Base-by-base conservation (phyloP, 2,113 vertebrate species). In the Ophthalmolycus amberensis region DNA sequence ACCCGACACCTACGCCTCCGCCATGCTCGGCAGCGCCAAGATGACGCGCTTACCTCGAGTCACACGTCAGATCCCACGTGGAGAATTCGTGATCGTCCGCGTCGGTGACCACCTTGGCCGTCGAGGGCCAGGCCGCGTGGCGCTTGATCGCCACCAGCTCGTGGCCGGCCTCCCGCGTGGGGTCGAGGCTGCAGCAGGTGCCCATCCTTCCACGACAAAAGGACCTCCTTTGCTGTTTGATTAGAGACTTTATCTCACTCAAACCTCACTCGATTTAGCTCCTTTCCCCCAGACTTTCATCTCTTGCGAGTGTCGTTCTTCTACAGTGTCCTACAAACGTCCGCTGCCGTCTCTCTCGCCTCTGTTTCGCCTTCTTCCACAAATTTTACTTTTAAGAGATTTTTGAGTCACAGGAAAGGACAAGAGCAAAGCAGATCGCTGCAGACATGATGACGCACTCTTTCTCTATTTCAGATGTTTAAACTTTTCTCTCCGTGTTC, bases 91-190 rank as follows among this genome's bases (percentile, higher is more conserved):
- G 77, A 52, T 84, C 73, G 3, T 66, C 34, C 0, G 64, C 14
- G 44, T 71, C 72, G 5, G 82, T 15, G 63, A 77, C 59, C 20
- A 68, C 77, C 58, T 60, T 74, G 32, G 89, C 25, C 10, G 62
- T 37, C 65, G 56, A 40, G 6, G 83, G 78, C 91, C 88, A 88
- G 37, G 73, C 6, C 0, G 71, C 8, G 34, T 89, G 86, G 0
- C 67, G 82, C 59, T 88, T 91, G 56, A 93, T 48, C 25, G 72
- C 40, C 7, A 93, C 92, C 42, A 83, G 71, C 71, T 91, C 85
- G 6, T 90, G 83, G 6, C 88, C 89, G 0, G 69, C 44, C 27
- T 79, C 86, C 25, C 2, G 59, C 0, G 37, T 8, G 6, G 65
- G 84, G 75, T 84, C 69, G 1, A 79, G 75, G 79, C 87, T 89